Base-by-base conservation (phyloP, 2,888 invertebrate species). In the Agonum fuliginosum region DNA sequence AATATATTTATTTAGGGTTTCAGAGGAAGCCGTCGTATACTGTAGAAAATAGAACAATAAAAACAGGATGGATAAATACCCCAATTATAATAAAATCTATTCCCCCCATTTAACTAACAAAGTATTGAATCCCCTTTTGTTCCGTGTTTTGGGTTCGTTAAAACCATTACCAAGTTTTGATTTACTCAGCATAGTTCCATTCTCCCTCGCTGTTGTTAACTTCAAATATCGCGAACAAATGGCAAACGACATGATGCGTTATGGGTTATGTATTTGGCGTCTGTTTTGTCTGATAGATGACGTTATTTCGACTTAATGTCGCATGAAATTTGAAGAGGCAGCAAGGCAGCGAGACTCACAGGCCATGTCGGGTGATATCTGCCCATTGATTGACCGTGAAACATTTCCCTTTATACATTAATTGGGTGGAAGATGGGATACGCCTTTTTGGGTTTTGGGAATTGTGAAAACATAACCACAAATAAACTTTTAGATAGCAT, bases 301-400 rank as follows among this genome's bases (percentile, higher is more conserved):
- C 83, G 84, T 85, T 85, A 86, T 86, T 86, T 85, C 85, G 84
- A 85, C 83, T 86, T 86, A 87, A 87, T 85, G 86, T 86, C 86
- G 87, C 87, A 86, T 87, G 86, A 87, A 87, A 87, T 86, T 86
- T 84, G 84, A 85, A 86, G 85, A 85, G 84, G 84, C 84, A n/a
- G n/a, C n/a, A n/a, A n/a, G n/a, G n/a, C n/a, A n/a, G n/a, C n/a
- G n/a, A n/a, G n/a, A n/a, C n/a, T n/a, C n/a, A 84, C 82, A 83
- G 82, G 83, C 85, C 84, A 85, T 84, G 84, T 84, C 85, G 85
- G 84, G 79, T 82, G 81, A 84, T 83, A 80, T 80, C 83, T 84
- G 41, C 43, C 43, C 62, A 62, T 20, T 85, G 86, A 86, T 86
- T 86, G 86, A 86, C 84, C 86, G 84, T 86, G 86, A 86, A 86